phyloP scores from a whole-genome alignment of 2,888 invertebrate genomes.

The Lapara coniferarum region DNA sequence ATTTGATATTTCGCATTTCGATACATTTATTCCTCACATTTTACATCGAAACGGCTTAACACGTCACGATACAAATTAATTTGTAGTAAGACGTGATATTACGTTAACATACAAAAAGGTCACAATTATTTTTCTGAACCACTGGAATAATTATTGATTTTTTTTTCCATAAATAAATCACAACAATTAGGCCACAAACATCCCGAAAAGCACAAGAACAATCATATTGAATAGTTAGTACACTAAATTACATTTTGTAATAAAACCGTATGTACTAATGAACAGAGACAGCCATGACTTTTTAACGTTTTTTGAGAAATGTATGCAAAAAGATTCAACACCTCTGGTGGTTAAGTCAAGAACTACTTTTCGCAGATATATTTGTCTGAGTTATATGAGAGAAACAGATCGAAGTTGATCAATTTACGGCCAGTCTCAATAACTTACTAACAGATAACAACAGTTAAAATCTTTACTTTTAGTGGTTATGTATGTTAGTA shows the following conservation, averaged over 20 bases:
- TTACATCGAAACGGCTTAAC: no score
- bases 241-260: conserved; percentile 9
- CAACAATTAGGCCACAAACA: background rate
- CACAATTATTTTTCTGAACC: no score
- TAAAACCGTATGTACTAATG: conserved; percentile 47
- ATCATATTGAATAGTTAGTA: conserved; percentile 1
- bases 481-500: no score
- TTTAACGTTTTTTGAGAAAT: background rate
- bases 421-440: no score
- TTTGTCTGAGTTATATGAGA: no score
- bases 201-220: background rate
- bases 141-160: no score
- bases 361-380: background rate
- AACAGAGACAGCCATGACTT: conserved; percentile 37
- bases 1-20: background rate
- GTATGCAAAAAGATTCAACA: background rate
- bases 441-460: no score
- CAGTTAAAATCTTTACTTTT: no score
- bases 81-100: no score
- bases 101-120: no score
- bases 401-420: no score
- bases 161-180: background rate
- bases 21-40: background rate
- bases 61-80: no score
- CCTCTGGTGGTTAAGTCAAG: background rate